These are phyloP conservation scores for Bimastos eiseni DNA, from an alignment of 2,888 invertebrate species.

Conservation along the genomic window DNA sequence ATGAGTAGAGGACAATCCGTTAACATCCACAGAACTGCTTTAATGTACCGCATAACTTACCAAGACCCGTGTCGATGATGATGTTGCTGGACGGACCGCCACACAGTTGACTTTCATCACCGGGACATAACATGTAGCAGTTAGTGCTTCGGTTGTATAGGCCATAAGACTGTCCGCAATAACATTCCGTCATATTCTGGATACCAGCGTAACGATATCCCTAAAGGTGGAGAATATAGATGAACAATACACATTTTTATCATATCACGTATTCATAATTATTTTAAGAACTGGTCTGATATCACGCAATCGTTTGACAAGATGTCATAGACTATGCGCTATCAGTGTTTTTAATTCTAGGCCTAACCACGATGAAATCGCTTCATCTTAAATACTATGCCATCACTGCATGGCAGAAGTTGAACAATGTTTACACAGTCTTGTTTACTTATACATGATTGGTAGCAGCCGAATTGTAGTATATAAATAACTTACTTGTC, in stretches of 20 bases:
- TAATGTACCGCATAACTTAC: too few species aligned
- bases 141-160: neutral
- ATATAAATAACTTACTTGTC: neutral
- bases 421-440: too few species aligned
- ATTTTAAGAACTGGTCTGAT: too few species aligned
- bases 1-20: too few species aligned
- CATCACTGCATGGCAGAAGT: too few species aligned
- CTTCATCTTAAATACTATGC: too few species aligned
- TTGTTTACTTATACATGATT: neutral
- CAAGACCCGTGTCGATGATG: neutral
- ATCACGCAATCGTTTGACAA: too few species aligned
- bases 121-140: constrained; percentile 4
- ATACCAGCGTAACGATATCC: constrained; percentile 13
- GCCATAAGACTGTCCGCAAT: neutral
- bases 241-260: neutral
- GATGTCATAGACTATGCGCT: too few species aligned
- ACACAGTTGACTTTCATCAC: neutral
- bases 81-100: neutral
- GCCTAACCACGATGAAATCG: too few species aligned
- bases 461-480: neutral
- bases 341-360: too few species aligned
- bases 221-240: neutral
- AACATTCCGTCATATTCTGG: neutral
- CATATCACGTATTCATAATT: neutral
- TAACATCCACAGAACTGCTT: too few species aligned